Percentiles rank a stretch among this genome's conserved stretches.
Evolutionary conservation across 2,888 invertebrate species (phyloP).

Genomic region (Nebria brevicollis): DNA sequence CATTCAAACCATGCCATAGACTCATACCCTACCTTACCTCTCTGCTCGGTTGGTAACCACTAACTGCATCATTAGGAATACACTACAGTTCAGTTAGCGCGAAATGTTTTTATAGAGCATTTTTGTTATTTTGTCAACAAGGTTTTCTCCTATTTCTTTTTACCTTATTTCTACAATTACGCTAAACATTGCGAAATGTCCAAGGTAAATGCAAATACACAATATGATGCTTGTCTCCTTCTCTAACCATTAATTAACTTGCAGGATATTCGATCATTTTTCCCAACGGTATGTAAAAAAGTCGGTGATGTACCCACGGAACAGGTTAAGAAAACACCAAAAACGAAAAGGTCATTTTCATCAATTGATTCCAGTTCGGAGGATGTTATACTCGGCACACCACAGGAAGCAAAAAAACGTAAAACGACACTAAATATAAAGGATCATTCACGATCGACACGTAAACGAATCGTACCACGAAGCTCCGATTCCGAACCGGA

Average conservation of each 20-base stretch:
- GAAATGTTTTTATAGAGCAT: background rate
- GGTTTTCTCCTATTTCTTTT: background rate
- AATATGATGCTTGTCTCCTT: background rate
- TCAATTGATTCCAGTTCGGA: slow-evolving; percentile 67
- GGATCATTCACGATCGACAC: slow-evolving; percentile 52
- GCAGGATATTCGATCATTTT: slow-evolving; percentile 75
- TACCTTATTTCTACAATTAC: too few species aligned
- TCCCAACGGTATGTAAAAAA: slow-evolving; percentile 60
- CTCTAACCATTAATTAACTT: slow-evolving; percentile 50
- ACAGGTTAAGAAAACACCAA: slow-evolving; percentile 49
- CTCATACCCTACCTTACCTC: too few species aligned
- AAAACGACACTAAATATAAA: slow-evolving; percentile 50
- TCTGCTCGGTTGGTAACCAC: too few species aligned
- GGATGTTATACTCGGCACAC: slow-evolving; percentile 69
- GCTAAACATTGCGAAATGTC: background rate
- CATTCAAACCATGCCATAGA: too few species aligned
- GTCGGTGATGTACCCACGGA: slow-evolving; percentile 41
- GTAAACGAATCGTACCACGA: slow-evolving; percentile 51
- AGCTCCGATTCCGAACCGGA: slow-evolving; percentile 53
- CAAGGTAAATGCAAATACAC: background rate
- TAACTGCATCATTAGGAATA: background rate
- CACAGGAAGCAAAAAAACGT: slow-evolving; percentile 54
- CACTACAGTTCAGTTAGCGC: background rate
- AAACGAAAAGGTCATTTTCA: slow-evolving; percentile 57
- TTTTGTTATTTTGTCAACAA: background rate